Base-by-base conservation (phyloP, 2,113 vertebrate genomes). In the Montifringilla adamsi region DNA sequence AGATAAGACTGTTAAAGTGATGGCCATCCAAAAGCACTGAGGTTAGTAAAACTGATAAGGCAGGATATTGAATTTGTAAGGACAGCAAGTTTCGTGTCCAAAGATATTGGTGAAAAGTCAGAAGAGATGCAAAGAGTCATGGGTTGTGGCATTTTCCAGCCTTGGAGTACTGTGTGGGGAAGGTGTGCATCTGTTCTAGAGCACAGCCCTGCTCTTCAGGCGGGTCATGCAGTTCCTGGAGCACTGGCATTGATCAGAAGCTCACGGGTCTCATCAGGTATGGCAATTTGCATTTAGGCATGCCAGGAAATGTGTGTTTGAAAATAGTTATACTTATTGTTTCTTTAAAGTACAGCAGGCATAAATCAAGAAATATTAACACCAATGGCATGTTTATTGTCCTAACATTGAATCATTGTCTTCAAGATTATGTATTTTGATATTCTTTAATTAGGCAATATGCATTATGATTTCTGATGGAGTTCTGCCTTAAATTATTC, bases 181-280 rank as follows among this genome's bases (percentile, higher is more conserved):
- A 60, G 18, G 15, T 13, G 6, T 0, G 0, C 7, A 13, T 7
- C 50, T 67, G n/a, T 13, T 74, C 39, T 35, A 41, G 31, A 78
- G 49, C 17, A 37, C 47, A 47, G n/a, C 21, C n/a, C 30, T 17
- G 19, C 17, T 4, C 0, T 35, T 62, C 60, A 20, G 26, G 28
- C 4, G 41, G 30, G 21, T 46, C 21, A 46, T 33, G 22, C 22
- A 49, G 1, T 5, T 83, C 46, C 58, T 41, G 35, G 30, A 67
- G 18, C 18, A 47, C 13, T 20, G 5, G 23, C 1, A 0, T 37
- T 43, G 10, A 11, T 26, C 53, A 59, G 27, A 43, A 23, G 3
- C 28, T 64, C 37, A 8, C 18, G 50, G 46, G 3, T 47, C 15
- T 47, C 44, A n/a, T 35, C 2, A 2, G 5, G 2, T 39, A 24